These are phyloP conservation scores for Scomberomorus guttatus DNA, from an alignment of 2,797 vertebrate species.

Conservation along the genomic window DNA sequence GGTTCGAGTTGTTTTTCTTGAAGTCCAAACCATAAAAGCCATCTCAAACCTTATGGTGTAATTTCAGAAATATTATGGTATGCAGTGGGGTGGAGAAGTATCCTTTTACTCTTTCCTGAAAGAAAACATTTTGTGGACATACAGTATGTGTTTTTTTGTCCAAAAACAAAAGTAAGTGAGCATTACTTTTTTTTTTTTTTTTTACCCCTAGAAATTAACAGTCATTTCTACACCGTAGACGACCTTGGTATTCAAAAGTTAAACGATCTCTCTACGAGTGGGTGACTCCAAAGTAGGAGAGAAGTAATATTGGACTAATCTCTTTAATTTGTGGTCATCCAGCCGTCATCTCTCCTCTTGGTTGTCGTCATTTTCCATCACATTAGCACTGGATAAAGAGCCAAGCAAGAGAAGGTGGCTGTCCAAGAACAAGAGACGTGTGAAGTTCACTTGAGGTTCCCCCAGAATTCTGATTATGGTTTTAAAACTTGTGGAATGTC, in stretches of 20 bases:
- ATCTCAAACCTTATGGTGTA: background rate
- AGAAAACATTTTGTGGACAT: constrained; percentile 1
- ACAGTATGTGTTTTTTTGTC: constrained; percentile 25
- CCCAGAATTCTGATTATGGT: constrained; percentile 1
- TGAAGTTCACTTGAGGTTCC: constrained; percentile 57
- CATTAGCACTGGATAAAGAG: constrained; percentile 79
- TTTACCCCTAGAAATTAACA: constrained; percentile 18
- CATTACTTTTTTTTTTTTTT: constrained; percentile 38
- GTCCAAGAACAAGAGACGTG: constrained; percentile 61
- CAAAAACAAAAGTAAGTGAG: background rate
- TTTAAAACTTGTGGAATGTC: constrained; percentile 12
- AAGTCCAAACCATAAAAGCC: background rate
- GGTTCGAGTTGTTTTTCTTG: constrained; percentile 11
- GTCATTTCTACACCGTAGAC: constrained; percentile 12
- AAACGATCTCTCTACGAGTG: constrained; percentile 68
- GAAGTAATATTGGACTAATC: constrained; percentile 83
- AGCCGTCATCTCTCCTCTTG: constrained; percentile 74
- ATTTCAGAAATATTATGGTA: background rate
- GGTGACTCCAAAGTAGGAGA: constrained; percentile 76
- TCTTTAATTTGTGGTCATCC: constrained; percentile 83
- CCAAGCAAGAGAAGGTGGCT: constrained; percentile 45
- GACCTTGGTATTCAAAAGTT: constrained; percentile 64
- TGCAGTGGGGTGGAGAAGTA: background rate
- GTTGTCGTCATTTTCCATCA: constrained; percentile 82
- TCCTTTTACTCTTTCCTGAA: background rate